Base-by-base conservation (phyloP, 2,113 vertebrate genomes). In the Nycticebus coucang region DNA sequence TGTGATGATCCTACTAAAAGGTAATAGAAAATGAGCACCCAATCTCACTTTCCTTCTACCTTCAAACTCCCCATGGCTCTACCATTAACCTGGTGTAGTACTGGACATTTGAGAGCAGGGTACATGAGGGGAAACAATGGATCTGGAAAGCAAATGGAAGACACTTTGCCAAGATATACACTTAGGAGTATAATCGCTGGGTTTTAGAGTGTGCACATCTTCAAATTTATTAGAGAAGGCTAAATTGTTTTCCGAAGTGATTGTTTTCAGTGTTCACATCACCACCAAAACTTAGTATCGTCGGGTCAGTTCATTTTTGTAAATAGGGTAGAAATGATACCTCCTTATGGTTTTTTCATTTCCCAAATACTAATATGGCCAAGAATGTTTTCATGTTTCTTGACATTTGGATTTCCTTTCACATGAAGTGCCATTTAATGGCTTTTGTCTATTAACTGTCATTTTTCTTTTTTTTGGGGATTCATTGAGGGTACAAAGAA, bases 221-320 rank as follows among this genome's bases (percentile, higher is more conserved):
- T 68, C 66, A 66, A 55, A 66, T 7, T 75, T 68, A 74, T 22
- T 35, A 53, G 66, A 77, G n/a, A 57, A 83, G 59, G 11, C 72
- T 24, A 50, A 30, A 81, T 11, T 92, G 21, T 85, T 94, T 87
- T 84, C 86, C 41, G 93, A 81, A 89, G 88, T 62, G 81, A 78
- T 57, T 93, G 41, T 84, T 92, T 81, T 87, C 69, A 79, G 71
- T 75, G 13, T 81, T 85, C 18, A 84, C 11, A 75, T 35, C 81
- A 71, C 28, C 55, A 91, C 19, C 28, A 72, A 85, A 94, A 88
- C 41, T 69, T 71, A 55, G 2, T 35, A 55, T 45, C 35, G 77
- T 8, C 30, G 18, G 53, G 68, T 33, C 53, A 45, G 87, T 91
- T 94, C 45, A 83, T 71, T 91, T 72, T 62, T 83, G 28, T 74